These are phyloP conservation scores for Apotomis betuletana DNA, from an alignment of 2,888 invertebrate species.

Conservation along the genomic window DNA sequence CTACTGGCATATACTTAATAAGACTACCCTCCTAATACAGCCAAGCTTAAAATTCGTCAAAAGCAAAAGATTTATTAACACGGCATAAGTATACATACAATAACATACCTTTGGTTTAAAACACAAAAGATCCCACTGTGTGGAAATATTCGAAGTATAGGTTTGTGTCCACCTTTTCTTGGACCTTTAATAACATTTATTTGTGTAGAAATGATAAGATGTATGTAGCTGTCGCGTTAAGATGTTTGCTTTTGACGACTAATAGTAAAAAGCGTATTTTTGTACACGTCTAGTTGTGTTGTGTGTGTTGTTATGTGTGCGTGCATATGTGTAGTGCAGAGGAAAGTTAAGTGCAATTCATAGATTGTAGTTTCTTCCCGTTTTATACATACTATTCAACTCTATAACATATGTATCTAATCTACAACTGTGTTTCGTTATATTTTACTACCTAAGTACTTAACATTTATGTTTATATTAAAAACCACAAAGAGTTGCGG, in stretches of 20 bases:
- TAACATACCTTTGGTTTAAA: no score
- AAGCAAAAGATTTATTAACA: background rate
- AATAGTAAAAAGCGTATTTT: constrained; percentile 15
- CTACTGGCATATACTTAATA: no score
- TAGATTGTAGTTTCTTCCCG: background rate
- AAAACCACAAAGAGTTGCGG: background rate
- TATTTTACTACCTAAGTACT: no score
- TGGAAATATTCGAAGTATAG: no score
- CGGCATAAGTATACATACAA: background rate
- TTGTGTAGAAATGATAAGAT: background rate
- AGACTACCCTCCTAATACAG: background rate
- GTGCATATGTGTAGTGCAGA: constrained; percentile 47
- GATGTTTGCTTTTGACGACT: background rate
- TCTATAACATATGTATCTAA: background rate
- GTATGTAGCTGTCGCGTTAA: background rate
- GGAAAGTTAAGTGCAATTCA: constrained; percentile 16
- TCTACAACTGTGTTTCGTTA: no score
- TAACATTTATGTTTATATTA: background rate
- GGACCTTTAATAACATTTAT: no score
- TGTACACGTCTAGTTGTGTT: constrained; percentile 27
- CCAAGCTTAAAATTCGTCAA: background rate
- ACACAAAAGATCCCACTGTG: no score
- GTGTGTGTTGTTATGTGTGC: constrained; percentile 46
- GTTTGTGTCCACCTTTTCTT: no score
- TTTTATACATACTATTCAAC: background rate